phyloP scores from a whole-genome alignment of 2,113 vertebrate genomes.

The Syrmaticus mikado region DNA sequence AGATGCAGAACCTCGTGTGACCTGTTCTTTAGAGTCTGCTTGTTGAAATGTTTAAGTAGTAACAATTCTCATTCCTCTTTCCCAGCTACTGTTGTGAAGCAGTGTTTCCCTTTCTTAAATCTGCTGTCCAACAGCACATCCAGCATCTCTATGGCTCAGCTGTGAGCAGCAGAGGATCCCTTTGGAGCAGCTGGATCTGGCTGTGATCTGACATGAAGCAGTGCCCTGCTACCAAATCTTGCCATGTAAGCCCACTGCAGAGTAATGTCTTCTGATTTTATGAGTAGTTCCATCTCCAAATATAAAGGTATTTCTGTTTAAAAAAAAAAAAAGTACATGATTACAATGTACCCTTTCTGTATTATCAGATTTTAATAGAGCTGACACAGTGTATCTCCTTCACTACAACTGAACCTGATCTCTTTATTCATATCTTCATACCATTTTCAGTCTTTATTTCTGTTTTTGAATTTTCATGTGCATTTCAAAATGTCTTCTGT shows the following conservation, averaged over 20 bases:
- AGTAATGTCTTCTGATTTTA: background rate
- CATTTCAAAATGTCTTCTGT: slow-evolving; percentile 66
- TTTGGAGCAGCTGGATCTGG: background rate
- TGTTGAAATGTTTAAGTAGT: background rate
- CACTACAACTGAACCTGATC: background rate
- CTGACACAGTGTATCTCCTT: background rate
- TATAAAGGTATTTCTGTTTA: background rate
- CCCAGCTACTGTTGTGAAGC: background rate
- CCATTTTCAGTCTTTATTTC: slow-evolving; percentile 69
- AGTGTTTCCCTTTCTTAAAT: background rate
- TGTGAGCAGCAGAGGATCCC: background rate
- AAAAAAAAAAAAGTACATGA: background rate
- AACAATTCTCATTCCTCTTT: background rate
- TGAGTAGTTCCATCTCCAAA: background rate
- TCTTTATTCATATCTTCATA: slow-evolving; percentile 62
- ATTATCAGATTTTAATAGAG: background rate
- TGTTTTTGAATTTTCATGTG: slow-evolving; percentile 64
- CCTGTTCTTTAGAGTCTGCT: background rate
- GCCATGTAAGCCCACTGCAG: background rate
- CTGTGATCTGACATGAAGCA: background rate
- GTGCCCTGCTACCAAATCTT: background rate
- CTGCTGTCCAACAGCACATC: background rate
- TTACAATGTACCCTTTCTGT: background rate
- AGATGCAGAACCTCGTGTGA: background rate
- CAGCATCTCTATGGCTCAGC: background rate